A percentile compares a stretch with the other conserved stretches of the same genome.
These are phyloP conservation scores for Huso huso DNA, from an alignment of 2,797 vertebrate species.

Conservation along the genomic window DNA sequence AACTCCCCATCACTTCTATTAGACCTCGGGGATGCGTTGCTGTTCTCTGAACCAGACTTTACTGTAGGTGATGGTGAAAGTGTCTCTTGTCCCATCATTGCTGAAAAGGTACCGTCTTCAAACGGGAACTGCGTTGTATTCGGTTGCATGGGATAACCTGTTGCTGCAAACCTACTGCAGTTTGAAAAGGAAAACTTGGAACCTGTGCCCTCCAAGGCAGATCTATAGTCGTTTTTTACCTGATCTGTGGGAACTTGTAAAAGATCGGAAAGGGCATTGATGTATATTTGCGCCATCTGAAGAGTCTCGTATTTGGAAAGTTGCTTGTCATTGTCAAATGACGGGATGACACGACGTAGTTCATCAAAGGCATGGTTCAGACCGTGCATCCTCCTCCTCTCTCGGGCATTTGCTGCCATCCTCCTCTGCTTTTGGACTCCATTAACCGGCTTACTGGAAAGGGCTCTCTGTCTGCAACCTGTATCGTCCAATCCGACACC, in stretches of 20 bases:
- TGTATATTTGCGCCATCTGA: slow-evolving; percentile 97
- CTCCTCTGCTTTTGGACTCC: slow-evolving; percentile 82
- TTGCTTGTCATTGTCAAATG: slow-evolving; percentile 93
- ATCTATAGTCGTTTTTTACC: slow-evolving; percentile 45
- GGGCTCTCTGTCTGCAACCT: slow-evolving; percentile 63
- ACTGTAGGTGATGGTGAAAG: slow-evolving; percentile 53
- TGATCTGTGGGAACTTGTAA: slow-evolving; percentile 57
- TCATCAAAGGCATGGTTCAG: slow-evolving; percentile 94
- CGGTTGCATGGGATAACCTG: slow-evolving; percentile 57
- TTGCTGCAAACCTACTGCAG: slow-evolving; percentile 36
- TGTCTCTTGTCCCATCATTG: slow-evolving; percentile 63
- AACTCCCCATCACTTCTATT: slow-evolving; percentile 92
- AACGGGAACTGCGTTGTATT: slow-evolving; percentile 65
- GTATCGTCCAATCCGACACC: slow-evolving; percentile 31
- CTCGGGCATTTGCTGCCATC: slow-evolving; percentile 86
- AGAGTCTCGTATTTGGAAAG: slow-evolving; percentile 94
- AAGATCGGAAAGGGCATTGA: slow-evolving; percentile 86
- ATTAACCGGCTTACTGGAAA: slow-evolving; percentile 53
- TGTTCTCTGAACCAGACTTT: slow-evolving; percentile 47
- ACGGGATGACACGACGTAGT: slow-evolving; percentile 91
- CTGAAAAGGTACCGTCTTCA: slow-evolving; percentile 56
- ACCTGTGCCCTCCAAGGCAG: slow-evolving; percentile 29
- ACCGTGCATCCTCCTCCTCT: slow-evolving; percentile 89
- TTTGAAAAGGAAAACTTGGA: slow-evolving; percentile 29
- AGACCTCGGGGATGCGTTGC: slow-evolving; percentile 74